Conservation (phyloP, 2,888 invertebrate genomes). For the Bombylius discolor region DNA sequence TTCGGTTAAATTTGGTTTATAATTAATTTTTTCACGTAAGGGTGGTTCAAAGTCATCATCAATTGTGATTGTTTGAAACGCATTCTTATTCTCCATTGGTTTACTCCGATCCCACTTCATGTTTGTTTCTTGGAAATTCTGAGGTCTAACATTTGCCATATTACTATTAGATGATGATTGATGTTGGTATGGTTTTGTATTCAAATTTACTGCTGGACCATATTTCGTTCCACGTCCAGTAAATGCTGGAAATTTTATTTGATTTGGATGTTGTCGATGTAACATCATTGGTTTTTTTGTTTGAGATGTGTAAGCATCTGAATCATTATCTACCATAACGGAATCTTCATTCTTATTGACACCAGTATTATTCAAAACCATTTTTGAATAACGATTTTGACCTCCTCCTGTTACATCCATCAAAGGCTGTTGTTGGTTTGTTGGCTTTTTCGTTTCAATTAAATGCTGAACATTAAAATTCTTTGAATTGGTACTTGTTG, state of each 20-base stretch:
- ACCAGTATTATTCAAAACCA: not conserved
- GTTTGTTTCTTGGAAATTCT: not conserved
- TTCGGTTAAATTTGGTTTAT: constrained; percentile 22
- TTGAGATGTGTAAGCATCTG: not conserved
- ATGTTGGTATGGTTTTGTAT: not conserved
- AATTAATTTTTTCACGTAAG: constrained; percentile 17
- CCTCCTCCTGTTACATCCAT: no score
- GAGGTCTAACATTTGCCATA: constrained; percentile 11
- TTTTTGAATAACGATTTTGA: not conserved
- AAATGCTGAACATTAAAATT: constrained; percentile 10
- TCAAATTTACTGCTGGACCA: not conserved
- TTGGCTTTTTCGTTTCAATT: constrained; percentile 5
- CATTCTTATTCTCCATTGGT: not conserved
- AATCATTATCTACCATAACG: constrained; percentile 1
- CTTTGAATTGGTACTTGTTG: constrained; percentile 5
- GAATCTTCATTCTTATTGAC: not conserved
- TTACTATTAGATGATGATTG: not conserved
- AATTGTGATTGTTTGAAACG: constrained; percentile 11
- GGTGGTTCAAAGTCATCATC: constrained; percentile 14
- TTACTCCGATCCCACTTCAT: not conserved
- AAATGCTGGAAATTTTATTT: not conserved
- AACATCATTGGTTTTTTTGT: not conserved
- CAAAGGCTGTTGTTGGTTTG: not conserved
- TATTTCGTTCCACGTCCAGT: not conserved
- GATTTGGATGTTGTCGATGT: not conserved